phyloP scores from a whole-genome alignment of 2,888 invertebrate genomes.

The Calephelis perditalis region DNA sequence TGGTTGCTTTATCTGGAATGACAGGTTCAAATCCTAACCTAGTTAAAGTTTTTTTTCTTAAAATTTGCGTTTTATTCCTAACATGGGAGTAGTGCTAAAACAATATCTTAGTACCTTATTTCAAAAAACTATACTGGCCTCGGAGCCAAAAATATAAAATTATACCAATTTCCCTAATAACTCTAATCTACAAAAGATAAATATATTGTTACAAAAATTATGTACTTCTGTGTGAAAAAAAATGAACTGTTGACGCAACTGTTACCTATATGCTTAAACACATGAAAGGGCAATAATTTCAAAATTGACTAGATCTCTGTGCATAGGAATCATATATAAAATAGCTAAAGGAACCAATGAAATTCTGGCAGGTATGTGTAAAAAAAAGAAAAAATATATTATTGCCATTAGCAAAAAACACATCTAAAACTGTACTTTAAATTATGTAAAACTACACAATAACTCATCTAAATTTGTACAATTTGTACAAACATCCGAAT shows the following conservation, averaged over 20 bases:
- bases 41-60: no score
- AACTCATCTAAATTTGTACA: slow-evolving; percentile 49
- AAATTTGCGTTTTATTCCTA: no score
- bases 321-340: slow-evolving; percentile 75
- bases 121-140: slow-evolving; percentile 58
- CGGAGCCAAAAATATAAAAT: slow-evolving; percentile 52
- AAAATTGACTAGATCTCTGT: slow-evolving; percentile 78
- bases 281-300: slow-evolving; percentile 70
- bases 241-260: slow-evolving; percentile 45
- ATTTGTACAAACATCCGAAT: slow-evolving; percentile 65
- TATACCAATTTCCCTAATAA: slow-evolving; percentile 62
- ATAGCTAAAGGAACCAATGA: slow-evolving; percentile 73
- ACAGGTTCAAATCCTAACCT: no score
- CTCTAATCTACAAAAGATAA: slow-evolving; percentile 69
- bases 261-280: slow-evolving; percentile 54
- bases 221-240: slow-evolving; percentile 61
- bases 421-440: slow-evolving; percentile 64
- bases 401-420: slow-evolving; percentile 65
- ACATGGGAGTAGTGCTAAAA: background rate
- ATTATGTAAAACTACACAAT: slow-evolving; percentile 63
- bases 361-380: slow-evolving; percentile 66
- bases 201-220: slow-evolving; percentile 44
- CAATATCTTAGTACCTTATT: slow-evolving; percentile 40
- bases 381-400: slow-evolving; percentile 56
- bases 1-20: no score